A percentile compares a stretch with the other conserved stretches of the same genome.
Evolutionary conservation across 2,888 invertebrate genomes (phyloP).

Genomic region (Anthophora plumipes): DNA sequence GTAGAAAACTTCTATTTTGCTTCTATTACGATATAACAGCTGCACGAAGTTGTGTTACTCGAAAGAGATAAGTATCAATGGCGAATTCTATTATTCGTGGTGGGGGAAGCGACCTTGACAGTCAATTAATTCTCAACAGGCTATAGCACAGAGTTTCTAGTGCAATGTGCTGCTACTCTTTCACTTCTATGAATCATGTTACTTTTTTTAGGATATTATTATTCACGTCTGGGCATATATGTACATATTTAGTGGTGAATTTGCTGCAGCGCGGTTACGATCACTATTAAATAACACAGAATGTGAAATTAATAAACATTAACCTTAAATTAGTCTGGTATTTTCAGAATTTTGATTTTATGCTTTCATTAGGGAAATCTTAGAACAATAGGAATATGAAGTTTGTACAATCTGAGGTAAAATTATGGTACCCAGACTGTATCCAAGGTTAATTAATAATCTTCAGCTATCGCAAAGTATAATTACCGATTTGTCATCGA

Average conservation of each 20-base stretch:
- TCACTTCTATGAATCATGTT: neutral
- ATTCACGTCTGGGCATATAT: neutral
- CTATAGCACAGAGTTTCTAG: neutral
- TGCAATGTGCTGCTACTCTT: neutral
- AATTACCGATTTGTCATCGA: neutral
- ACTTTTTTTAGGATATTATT: constrained; percentile 4
- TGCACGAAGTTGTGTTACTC: too few species aligned
- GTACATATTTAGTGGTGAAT: constrained; percentile 4
- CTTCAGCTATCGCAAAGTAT: neutral
- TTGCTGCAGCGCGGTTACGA: constrained; percentile 15
- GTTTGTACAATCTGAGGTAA: too few species aligned
- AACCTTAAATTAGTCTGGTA: too few species aligned
- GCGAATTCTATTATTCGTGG: neutral
- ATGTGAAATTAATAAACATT: neutral
- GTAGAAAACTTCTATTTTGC: too few species aligned
- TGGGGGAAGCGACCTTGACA: neutral
- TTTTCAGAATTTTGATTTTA: too few species aligned
- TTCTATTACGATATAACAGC: too few species aligned
- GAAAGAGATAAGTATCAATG: neutral
- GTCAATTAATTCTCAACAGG: constrained; percentile 7
- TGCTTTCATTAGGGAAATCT: too few species aligned
- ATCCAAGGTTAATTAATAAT: constrained; percentile 6
- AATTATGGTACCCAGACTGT: too few species aligned
- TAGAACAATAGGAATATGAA: too few species aligned
- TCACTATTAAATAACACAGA: neutral